phyloP scores from a whole-genome alignment of 2,888 invertebrate species.

The Osedax frankpressi region DNA sequence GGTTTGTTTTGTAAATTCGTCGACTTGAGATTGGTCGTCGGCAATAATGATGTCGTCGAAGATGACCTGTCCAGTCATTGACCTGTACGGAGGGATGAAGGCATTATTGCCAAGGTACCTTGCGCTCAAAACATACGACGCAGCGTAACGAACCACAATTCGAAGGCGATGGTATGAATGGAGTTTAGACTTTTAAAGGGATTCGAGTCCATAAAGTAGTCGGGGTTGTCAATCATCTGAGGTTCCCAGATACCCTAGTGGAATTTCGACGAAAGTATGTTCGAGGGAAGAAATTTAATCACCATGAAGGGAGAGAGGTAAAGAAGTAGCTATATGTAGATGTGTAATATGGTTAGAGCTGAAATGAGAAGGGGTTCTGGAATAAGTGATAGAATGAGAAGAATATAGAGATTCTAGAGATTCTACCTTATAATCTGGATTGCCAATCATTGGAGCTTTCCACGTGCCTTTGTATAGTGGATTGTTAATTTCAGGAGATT shows the following conservation, averaged over 20 bases:
- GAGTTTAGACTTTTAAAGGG: conserved; percentile 50
- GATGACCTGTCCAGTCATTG: conserved; percentile 82
- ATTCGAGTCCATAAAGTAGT: conserved; percentile 75
- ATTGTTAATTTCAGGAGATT: conserved; percentile 68
- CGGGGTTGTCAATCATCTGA: conserved; percentile 74
- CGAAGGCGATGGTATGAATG: conserved; percentile 55
- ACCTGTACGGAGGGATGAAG: too few species aligned
- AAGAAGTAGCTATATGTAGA: too few species aligned
- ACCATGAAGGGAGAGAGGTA: too few species aligned
- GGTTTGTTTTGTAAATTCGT: conserved; percentile 67
- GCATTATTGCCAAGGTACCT: too few species aligned
- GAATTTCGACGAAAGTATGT: too few species aligned
- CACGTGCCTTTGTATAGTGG: conserved; percentile 91
- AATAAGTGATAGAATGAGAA: too few species aligned
- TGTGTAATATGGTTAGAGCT: too few species aligned
- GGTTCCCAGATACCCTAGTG: conserved; percentile 50
- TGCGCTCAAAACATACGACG: not conserved
- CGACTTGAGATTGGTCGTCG: conserved; percentile 64
- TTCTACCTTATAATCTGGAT: conserved; percentile 50
- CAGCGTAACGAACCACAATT: conserved; percentile 57
- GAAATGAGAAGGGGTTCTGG: too few species aligned
- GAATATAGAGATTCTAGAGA: too few species aligned
- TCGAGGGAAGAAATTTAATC: too few species aligned
- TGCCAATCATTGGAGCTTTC: conserved; percentile 57
- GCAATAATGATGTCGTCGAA: conserved; percentile 91